Percentiles rank a stretch among this genome's conserved stretches.
Conservation (phyloP, 1,140 invertebrate genomes). For the Aricia agestis region DNA sequence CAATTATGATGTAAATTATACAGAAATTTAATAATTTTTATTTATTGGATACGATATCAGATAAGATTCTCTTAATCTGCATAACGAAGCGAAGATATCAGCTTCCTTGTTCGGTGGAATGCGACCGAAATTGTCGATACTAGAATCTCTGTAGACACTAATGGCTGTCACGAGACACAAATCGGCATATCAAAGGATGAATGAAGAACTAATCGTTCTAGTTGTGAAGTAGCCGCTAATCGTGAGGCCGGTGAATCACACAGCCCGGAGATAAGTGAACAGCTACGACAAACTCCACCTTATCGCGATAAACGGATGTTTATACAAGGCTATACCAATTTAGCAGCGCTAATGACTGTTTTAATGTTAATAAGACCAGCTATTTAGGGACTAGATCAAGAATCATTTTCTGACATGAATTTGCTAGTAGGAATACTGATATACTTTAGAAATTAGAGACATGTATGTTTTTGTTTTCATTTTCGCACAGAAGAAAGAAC, state of each 20-base stretch:
- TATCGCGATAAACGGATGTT: constrained; percentile 60
- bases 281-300: constrained; percentile 33
- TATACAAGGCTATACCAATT: constrained; percentile 38
- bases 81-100: neutral
- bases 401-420: neutral
- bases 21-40: constrained; percentile 16
- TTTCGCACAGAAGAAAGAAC: too few species aligned
- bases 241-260: constrained; percentile 32
- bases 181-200: constrained; percentile 6
- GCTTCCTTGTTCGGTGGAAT: neutral
- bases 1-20: constrained; percentile 7
- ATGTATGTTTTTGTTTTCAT: too few species aligned
- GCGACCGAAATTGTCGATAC: neutral
- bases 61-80: neutral
- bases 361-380: neutral
- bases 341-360: constrained; percentile 20
- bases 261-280: constrained; percentile 41
- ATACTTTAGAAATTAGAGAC: too few species aligned
- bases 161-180: neutral
- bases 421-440: neutral
- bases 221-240: constrained; percentile 30
- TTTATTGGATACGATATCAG: neutral
- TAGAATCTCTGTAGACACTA: neutral
- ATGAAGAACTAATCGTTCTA: neutral
- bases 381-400: neutral